A percentile compares a stretch with the other conserved stretches of the same genome.
Conservation (phyloP, 2,888 invertebrate species). For the Cistogaster globosa region DNA sequence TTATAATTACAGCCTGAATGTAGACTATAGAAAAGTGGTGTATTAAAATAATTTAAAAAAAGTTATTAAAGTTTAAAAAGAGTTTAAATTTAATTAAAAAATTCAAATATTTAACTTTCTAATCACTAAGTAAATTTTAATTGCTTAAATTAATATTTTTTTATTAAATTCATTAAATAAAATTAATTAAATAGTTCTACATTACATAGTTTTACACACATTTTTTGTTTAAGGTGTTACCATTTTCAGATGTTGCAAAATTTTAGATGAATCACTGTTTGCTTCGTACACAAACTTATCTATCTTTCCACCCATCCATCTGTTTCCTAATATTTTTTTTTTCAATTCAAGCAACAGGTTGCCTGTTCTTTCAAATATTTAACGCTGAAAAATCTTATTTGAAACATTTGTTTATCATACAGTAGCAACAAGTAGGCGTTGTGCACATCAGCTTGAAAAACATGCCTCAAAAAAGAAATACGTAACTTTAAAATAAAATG, state of each 20-base stretch:
- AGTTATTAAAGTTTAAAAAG: too few relatives aligned
- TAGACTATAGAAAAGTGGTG: neutral
- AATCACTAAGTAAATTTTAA: too few relatives aligned
- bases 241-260: constrained; percentile 32
- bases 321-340: constrained; percentile 19
- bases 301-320: constrained; percentile 24
- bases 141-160: too few relatives aligned
- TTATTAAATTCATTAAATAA: too few relatives aligned
- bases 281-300: neutral
- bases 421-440: constrained; percentile 68
- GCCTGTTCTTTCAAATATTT: constrained; percentile 23
- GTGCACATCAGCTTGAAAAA: constrained; percentile 61
- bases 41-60: neutral
- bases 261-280: constrained; percentile 36
- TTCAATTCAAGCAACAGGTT: constrained; percentile 36
- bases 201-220: neutral
- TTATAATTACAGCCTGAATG: constrained; percentile 8
- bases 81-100: too few relatives aligned
- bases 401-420: constrained; percentile 47
- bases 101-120: too few relatives aligned
- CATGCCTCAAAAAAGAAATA: constrained; percentile 58
- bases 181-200: too few relatives aligned
- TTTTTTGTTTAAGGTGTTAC: constrained; percentile 41
- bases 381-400: neutral
- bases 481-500: constrained; percentile 22